Evolutionary conservation across 2,888 invertebrate species (phyloP).

Genomic region (Gonocerus acuteangulatus): DNA sequence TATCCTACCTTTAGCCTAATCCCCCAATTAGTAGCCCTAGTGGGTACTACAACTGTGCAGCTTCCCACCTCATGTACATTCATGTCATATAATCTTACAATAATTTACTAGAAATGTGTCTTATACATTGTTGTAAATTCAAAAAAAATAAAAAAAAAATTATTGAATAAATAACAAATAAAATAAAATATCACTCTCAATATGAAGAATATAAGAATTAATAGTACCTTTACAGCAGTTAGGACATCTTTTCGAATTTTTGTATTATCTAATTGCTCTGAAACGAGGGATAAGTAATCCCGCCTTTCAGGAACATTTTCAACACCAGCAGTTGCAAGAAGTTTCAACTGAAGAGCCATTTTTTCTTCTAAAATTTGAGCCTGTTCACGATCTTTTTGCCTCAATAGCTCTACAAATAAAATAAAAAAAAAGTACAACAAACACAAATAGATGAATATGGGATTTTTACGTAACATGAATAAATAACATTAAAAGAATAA

Average conservation of each 20-base stretch:
- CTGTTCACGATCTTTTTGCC: slow-evolving; percentile 81
- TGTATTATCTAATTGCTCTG: slow-evolving; percentile 65
- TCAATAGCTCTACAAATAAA: slow-evolving; percentile 59
- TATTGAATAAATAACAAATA: too few species aligned
- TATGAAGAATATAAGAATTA: too few species aligned
- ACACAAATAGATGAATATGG: background rate
- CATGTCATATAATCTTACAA: too few species aligned
- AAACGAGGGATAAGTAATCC: slow-evolving; percentile 66
- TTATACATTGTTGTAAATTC: too few species aligned
- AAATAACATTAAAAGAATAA: background rate
- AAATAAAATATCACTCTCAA: too few species aligned
- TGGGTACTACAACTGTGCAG: too few species aligned
- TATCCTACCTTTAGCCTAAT: too few species aligned
- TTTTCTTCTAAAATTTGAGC: slow-evolving; percentile 81
- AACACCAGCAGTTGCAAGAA: slow-evolving; percentile 54
- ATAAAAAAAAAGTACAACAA: background rate
- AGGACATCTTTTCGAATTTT: slow-evolving; percentile 77
- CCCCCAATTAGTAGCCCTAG: too few species aligned
- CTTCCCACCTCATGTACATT: too few species aligned
- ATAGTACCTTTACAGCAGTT: slow-evolving; percentile 64
- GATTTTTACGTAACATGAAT: too few species aligned
- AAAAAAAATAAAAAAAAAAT: too few species aligned
- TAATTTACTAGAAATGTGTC: too few species aligned
- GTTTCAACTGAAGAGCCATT: slow-evolving; percentile 70
- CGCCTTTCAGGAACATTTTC: slow-evolving; percentile 53